Evolutionary conservation across 1,140 invertebrate genomes (phyloP).

Genomic region (Drosophila jambulina): DNA sequence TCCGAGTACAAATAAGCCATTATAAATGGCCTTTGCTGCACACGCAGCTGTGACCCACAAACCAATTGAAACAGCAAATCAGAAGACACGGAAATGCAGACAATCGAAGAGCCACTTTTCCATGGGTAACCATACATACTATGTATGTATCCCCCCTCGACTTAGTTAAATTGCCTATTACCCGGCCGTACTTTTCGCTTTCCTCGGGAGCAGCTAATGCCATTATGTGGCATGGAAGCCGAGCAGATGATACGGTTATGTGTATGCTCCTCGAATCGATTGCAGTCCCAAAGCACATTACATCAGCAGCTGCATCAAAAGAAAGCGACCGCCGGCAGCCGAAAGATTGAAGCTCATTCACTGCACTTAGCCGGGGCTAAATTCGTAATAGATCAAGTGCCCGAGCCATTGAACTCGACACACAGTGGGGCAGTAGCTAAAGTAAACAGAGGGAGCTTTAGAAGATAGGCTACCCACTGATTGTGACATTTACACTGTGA

Average conservation of each 20-base stretch:
- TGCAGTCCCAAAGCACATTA: constrained; percentile 30
- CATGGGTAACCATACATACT: not conserved
- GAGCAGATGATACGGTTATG: constrained; percentile 42
- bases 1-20: constrained; percentile 9
- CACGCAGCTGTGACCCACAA: constrained; percentile 59
- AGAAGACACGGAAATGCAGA: constrained; percentile 21
- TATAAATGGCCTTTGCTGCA: constrained; percentile 43
- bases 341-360: constrained; percentile 41
- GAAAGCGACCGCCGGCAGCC: constrained; percentile 24
- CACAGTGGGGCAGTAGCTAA: constrained; percentile 25
- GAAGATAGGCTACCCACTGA: not conserved
- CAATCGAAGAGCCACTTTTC: constrained; percentile 34
- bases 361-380: constrained; percentile 34
- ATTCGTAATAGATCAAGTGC: constrained; percentile 22
- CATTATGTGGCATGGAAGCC: constrained; percentile 21
- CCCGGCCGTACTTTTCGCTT: constrained; percentile 42
- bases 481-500: not conserved
- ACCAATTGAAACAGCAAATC: constrained; percentile 28
- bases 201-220: constrained; percentile 14
- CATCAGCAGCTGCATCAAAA: constrained; percentile 43
- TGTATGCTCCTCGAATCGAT: constrained; percentile 34
- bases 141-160: not conserved
- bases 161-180: constrained; percentile 17
- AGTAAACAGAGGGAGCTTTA: not conserved
- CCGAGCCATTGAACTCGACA: constrained; percentile 12